Conservation (phyloP, 2,888 invertebrate genomes). For the Clunio marinus region DNA sequence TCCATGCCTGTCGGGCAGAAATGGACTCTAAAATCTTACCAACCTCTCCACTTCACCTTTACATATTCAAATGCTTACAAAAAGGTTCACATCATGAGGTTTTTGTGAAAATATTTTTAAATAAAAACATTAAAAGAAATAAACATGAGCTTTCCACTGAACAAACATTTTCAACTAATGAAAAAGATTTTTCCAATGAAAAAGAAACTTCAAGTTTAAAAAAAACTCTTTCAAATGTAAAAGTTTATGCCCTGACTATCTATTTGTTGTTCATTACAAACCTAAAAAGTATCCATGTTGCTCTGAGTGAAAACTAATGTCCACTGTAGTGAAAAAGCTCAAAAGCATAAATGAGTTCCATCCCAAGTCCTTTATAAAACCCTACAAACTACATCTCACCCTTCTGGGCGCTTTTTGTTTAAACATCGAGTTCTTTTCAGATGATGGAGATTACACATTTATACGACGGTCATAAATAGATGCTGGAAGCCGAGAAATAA, state of each 20-base stretch:
- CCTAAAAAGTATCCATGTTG: background rate
- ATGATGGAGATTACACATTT: conserved; percentile 26
- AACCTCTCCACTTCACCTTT: background rate
- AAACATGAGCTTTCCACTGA: conserved; percentile 10
- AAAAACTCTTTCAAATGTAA: conserved; percentile 27
- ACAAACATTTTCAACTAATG: conserved; percentile 20
- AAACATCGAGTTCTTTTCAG: conserved; percentile 1
- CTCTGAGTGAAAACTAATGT: conserved; percentile 26
- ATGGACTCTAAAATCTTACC: background rate
- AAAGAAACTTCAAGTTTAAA: background rate
- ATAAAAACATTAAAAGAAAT: conserved; percentile 31
- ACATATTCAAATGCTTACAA: background rate
- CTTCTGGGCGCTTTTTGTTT: background rate
- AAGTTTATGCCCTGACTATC: background rate
- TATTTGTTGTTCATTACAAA: conserved; percentile 34
- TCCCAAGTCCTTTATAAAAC: background rate
- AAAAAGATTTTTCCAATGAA: conserved; percentile 33
- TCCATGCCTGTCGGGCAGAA: background rate
- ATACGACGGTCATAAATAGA: conserved; percentile 5
- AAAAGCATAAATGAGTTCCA: background rate
- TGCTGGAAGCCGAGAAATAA: conserved; percentile 6
- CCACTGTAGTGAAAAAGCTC: conserved; percentile 17
- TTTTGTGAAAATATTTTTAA: background rate
- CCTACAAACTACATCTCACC: no score
- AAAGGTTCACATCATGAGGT: background rate